A percentile compares a stretch with the other conserved stretches of the same genome.
Conservation (phyloP, 1,140 invertebrate species). For the Drosophila pseudoobscura region DNA sequence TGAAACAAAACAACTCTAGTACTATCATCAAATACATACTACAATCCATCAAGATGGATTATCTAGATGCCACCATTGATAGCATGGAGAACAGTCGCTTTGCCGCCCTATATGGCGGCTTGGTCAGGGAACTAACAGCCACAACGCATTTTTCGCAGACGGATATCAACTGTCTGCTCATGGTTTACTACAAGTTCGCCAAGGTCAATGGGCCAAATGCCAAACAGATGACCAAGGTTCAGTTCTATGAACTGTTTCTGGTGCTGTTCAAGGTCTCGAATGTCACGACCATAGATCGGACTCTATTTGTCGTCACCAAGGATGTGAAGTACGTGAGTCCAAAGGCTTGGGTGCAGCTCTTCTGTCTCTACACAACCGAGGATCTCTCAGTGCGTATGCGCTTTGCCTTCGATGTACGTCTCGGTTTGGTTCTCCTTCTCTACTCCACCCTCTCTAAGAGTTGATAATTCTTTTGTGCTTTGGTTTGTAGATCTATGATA, state of each 20-base stretch:
- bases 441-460: no score
- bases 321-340: conserved; percentile 28
- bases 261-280: conserved; percentile 47
- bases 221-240: conserved; percentile 36
- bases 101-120: conserved; percentile 21
- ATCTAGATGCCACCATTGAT: conserved; percentile 41
- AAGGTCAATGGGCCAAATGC: conserved; percentile 30
- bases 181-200: conserved; percentile 55
- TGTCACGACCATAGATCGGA: conserved; percentile 35
- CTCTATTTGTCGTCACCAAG: conserved; percentile 29
- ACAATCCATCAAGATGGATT: conserved; percentile 23
- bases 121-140: conserved; percentile 28
- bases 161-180: conserved; percentile 39
- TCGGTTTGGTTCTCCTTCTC: background rate
- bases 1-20: background rate
- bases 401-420: conserved; percentile 45
- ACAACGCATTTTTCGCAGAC: conserved; percentile 22
- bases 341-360: conserved; percentile 32
- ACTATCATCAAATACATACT: background rate
- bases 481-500: conserved; percentile 51
- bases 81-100: conserved; percentile 48
- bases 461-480: no score
- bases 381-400: conserved; percentile 42
- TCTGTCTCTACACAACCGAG: conserved; percentile 31
- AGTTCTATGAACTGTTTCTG: conserved; percentile 40